Percentiles rank a stretch among this genome's conserved stretches.
Conservation (phyloP, 2,888 invertebrate genomes). For the Onthophagus sagittarius region DNA sequence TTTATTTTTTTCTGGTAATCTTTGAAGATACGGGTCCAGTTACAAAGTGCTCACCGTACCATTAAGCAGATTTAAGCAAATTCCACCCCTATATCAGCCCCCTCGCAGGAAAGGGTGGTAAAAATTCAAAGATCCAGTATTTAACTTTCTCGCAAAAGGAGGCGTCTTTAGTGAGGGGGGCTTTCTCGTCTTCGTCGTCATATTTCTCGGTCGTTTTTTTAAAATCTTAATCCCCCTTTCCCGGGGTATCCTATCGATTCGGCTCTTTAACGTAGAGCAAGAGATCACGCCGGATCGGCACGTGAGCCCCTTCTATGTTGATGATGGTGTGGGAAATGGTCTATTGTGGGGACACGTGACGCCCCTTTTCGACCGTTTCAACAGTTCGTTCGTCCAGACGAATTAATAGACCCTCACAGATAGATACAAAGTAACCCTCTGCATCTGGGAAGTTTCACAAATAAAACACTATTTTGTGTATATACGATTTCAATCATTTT, state of each 20-base stretch:
- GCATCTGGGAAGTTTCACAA: too few relatives aligned
- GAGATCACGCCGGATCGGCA: constrained; percentile 43
- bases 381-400: constrained; percentile 34
- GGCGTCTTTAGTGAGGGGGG: not conserved
- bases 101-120: not conserved
- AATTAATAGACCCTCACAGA: constrained; percentile 33
- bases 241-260: constrained; percentile 46
- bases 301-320: constrained; percentile 46
- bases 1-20: too few relatives aligned
- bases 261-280: constrained; percentile 46
- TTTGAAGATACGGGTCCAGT: not conserved
- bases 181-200: not conserved
- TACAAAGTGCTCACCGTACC: not conserved
- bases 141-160: constrained; percentile 6
- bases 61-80: not conserved
- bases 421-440: not conserved
- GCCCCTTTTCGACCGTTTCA: constrained; percentile 37
- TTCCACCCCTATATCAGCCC: not conserved
- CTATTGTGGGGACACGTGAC: constrained; percentile 46
- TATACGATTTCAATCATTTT: too few relatives aligned
- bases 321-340: constrained; percentile 46
- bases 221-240: constrained; percentile 49
- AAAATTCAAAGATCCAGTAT: not conserved
- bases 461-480: too few relatives aligned
- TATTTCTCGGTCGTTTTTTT: constrained; percentile 14